These are phyloP conservation scores for Scolanthus callimorphus DNA, from an alignment of 92 coral and sea anemone genomes.

Conservation along the genomic window DNA sequence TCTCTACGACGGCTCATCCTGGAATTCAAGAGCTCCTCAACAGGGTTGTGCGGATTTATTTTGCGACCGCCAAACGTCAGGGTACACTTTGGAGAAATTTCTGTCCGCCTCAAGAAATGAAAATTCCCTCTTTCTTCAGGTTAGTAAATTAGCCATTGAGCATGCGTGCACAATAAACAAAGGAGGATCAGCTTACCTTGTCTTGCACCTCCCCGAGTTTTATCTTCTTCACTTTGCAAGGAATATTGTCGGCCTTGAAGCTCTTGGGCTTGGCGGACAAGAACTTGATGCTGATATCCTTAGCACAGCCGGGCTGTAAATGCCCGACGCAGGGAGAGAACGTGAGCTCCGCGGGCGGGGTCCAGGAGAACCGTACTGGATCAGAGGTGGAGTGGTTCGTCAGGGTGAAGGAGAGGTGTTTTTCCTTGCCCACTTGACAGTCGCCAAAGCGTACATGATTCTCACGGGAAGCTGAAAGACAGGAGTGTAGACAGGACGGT, in stretches of 20 bases:
- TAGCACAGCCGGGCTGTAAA: constrained; percentile 90
- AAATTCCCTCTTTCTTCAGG: too few species aligned
- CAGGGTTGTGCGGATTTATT: too few species aligned
- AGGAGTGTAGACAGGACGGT: too few species aligned
- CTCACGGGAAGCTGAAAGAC: constrained; percentile 61
- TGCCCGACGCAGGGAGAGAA: constrained; percentile 93
- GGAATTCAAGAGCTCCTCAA: too few species aligned
- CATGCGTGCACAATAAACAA: too few species aligned
- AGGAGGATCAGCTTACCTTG: too few species aligned
- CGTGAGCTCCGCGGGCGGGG: constrained; percentile 80
- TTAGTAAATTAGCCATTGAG: too few species aligned
- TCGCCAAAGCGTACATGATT: constrained; percentile 90
- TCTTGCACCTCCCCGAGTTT: constrained; percentile 89
- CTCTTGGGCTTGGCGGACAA: constrained; percentile 71
- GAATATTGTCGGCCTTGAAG: constrained; percentile 49
- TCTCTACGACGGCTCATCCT: too few species aligned
- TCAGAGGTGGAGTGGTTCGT: constrained; percentile 86
- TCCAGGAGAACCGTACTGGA: constrained; percentile 91
- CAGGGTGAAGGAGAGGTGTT: constrained; percentile 89
- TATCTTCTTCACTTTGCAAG: constrained; percentile 89
- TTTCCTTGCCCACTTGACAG: constrained; percentile 83
- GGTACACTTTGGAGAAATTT: too few species aligned
- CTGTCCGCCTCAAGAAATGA: too few species aligned
- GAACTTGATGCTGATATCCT: constrained; percentile 78
- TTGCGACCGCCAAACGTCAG: too few species aligned